Conservation (phyloP, 2,888 invertebrate species). For the Ypsolopha scabrella region DNA sequence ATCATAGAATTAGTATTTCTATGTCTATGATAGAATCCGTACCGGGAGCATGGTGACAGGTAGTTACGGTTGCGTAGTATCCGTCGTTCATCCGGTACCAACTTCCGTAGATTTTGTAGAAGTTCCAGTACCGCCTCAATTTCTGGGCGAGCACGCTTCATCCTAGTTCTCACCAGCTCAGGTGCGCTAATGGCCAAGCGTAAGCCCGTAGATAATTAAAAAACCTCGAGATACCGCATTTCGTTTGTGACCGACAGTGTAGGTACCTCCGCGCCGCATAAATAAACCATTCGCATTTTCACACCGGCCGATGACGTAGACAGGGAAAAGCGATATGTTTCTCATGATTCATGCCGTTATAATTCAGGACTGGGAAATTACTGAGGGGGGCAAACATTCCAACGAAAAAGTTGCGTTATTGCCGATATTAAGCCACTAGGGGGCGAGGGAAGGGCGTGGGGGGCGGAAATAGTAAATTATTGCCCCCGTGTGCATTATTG, state of each 20-base stretch:
- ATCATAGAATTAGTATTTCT: too few species aligned
- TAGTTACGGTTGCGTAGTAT: too few species aligned
- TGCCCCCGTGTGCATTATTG: conserved; percentile 19
- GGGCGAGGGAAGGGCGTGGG: conserved; percentile 13
- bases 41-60: too few species aligned
- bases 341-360: conserved; percentile 50
- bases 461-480: conserved; percentile 42
- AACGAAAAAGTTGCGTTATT: conserved; percentile 44
- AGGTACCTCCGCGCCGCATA: not conserved
- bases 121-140: too few species aligned
- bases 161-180: too few species aligned
- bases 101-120: too few species aligned
- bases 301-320: conserved; percentile 10
- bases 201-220: too few species aligned
- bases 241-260: not conserved
- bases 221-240: too few species aligned
- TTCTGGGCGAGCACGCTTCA: too few species aligned
- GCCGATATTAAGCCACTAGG: conserved; percentile 43
- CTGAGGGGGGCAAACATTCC: conserved; percentile 13
- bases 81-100: too few species aligned
- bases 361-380: conserved; percentile 45
- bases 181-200: too few species aligned
- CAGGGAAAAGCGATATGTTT: conserved; percentile 21
- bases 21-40: too few species aligned
- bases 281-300: conserved; percentile 18